Percentiles rank a stretch among this genome's conserved stretches.
Evolutionary conservation across 2,113 vertebrate genomes (phyloP).

Genomic region (Reinhardtius hippoglossoides): DNA sequence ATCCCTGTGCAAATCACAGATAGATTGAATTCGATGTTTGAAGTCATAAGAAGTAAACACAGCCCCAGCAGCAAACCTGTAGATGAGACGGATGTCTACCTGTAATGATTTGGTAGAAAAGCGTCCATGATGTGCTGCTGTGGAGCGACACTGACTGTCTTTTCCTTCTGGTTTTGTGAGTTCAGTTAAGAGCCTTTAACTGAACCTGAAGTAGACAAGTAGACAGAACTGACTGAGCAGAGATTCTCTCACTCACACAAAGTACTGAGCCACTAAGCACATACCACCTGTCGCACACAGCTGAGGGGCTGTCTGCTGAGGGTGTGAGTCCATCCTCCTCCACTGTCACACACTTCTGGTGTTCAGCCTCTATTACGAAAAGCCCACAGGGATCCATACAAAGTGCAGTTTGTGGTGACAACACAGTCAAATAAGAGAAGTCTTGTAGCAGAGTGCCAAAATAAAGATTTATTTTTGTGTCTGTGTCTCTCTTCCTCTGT

Average conservation of each 20-base stretch:
- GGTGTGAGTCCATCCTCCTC: conserved; percentile 1
- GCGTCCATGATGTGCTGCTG: neutral
- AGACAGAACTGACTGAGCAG: conserved; percentile 38
- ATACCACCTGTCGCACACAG: conserved; percentile 49
- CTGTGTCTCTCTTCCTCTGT: conserved; percentile 1
- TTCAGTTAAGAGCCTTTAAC: conserved; percentile 48
- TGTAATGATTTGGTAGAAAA: neutral
- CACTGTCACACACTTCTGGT: conserved; percentile 47
- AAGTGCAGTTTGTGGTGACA: neutral
- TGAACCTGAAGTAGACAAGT: conserved; percentile 56
- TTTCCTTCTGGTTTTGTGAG: conserved; percentile 42
- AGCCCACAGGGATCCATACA: neutral
- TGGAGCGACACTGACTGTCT: conserved; percentile 40
- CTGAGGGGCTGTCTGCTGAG: conserved; percentile 37
- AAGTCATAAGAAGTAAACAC: neutral
- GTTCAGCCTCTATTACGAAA: neutral
- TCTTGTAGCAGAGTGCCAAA: neutral
- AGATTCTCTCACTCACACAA: conserved; percentile 18
- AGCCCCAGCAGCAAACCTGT: neutral
- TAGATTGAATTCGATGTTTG: neutral
- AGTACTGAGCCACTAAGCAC: neutral
- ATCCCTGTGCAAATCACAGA: no score
- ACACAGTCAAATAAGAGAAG: neutral
- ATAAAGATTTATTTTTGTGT: neutral
- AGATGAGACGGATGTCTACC: neutral